Evolutionary conservation across 2,888 invertebrate genomes (phyloP), one percentile per base, ranked within the genome.

Genomic region (Cheilosia grossa): DNA sequence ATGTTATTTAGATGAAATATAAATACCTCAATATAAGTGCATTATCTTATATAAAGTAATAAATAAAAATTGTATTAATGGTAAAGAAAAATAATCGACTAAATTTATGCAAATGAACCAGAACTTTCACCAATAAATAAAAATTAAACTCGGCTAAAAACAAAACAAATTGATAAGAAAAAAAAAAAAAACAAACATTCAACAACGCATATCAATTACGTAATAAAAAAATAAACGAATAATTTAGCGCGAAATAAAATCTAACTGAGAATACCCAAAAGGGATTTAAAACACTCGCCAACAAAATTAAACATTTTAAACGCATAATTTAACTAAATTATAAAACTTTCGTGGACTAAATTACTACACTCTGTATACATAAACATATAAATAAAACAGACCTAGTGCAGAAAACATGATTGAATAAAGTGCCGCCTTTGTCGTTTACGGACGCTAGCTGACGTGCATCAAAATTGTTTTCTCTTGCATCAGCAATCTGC

Each of bases 11-110:
- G 64, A 87, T 87, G 88, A 87, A 89, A 82, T 78, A 88, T 88
- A 88, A 89, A 88, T 89, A 89, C 89, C 89, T 89, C 89, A 89
- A 88, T 88, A 88, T 89, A 89, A 89, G 89, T 89, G 89, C 89
- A 89, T 89, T 89, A 89, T 89, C 89, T 89, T 89, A 88, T 88
- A 88, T 87, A 87, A 85, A 59, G 75, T 66, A 74, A 74, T 56
- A 75, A 75, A 70, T 61, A 56, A 70, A 27, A 59, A 72, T 56
- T 49, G 54, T 53, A 47, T 53, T 44, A 74, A 74, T 80, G 80
- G 61, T 63, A 56, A 75, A 51, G 64, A 27, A 17, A 58, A 40
- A 37, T 4, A 47, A 47, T 47, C 51, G 51, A 54, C 13, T 67
- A 63, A 47, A 54, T 56, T 17, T 49, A 64, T 69, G 67, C 67